Percentiles rank a stretch among this genome's conserved stretches.
Conservation (phyloP, 2,113 vertebrate genomes). For the Macaca nemestrina region DNA sequence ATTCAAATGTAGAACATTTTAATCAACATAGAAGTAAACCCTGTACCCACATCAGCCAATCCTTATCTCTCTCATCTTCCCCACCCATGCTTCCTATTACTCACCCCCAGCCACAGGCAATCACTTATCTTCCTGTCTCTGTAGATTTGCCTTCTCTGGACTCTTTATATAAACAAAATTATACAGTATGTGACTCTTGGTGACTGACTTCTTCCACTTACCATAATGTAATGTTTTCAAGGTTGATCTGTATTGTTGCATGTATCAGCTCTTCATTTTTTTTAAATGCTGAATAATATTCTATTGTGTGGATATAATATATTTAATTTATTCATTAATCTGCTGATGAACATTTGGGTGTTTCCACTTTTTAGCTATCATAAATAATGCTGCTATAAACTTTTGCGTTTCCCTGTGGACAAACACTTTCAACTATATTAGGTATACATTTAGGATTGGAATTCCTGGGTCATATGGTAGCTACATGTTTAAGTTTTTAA, state of each 20-base stretch:
- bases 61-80: too few species aligned
- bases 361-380: neutral
- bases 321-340: neutral
- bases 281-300: neutral
- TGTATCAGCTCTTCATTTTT: neutral
- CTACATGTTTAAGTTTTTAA: neutral
- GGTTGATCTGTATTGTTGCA: neutral
- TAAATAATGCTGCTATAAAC: neutral
- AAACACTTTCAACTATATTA: neutral
- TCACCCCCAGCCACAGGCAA: too few species aligned
- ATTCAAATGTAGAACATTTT: neutral
- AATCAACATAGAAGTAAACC: neutral
- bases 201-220: neutral
- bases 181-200: neutral
- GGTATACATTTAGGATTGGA: neutral
- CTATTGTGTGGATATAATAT: neutral
- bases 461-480: neutral
- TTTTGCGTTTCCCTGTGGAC: neutral
- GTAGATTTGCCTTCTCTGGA: neutral
- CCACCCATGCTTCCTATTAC: too few species aligned
- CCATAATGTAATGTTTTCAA: neutral
- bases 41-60: too few species aligned
- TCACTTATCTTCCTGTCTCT: too few species aligned
- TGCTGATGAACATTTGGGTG: neutral
- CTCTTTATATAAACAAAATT: too few species aligned